phyloP scores from a whole-genome alignment of 2,888 invertebrate species.

The Tuta absoluta region DNA sequence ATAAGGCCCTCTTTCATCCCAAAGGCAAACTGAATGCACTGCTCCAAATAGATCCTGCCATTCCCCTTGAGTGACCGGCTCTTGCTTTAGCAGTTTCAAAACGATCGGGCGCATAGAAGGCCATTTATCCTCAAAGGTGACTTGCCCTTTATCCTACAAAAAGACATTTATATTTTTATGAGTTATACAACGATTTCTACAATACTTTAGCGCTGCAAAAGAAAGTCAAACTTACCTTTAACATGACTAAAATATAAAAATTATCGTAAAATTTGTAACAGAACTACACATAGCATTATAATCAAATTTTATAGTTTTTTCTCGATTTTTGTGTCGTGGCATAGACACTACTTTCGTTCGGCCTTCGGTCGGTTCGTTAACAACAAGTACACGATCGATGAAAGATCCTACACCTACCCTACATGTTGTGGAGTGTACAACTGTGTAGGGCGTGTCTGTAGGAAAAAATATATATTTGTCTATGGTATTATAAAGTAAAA shows the following conservation, averaged over 20 bases:
- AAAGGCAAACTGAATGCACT: conserved; percentile 96
- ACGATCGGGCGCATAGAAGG: conserved; percentile 96
- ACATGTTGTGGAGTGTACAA: not conserved
- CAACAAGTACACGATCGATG: not conserved
- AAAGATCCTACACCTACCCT: too few relatives aligned
- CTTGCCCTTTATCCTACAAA: conserved; percentile 88
- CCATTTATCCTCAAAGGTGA: conserved; percentile 98
- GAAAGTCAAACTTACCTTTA: conserved; percentile 51
- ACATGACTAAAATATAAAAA: conserved; percentile 47
- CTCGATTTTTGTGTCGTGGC: conserved; percentile 13
- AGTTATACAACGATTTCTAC: not conserved
- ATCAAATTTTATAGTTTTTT: conserved; percentile 35
- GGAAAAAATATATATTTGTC: not conserved
- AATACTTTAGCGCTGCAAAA: conserved; percentile 1
- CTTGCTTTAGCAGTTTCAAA: conserved; percentile 95
- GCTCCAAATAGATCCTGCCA: conserved; percentile 99
- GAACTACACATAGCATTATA: conserved; percentile 43
- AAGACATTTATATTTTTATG: conserved; percentile 33
- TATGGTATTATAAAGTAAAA: conserved; percentile 1
- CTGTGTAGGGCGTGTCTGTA: not conserved
- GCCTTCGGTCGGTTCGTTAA: conserved; percentile 14
- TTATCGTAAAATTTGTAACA: conserved; percentile 38
- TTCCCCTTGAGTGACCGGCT: conserved; percentile 95
- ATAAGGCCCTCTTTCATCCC: conserved; percentile 97
- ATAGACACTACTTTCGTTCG: conserved; percentile 10